Evolutionary conservation across 2,797 vertebrate species (phyloP).

Genomic region (Acipenser ruthenus): DNA sequence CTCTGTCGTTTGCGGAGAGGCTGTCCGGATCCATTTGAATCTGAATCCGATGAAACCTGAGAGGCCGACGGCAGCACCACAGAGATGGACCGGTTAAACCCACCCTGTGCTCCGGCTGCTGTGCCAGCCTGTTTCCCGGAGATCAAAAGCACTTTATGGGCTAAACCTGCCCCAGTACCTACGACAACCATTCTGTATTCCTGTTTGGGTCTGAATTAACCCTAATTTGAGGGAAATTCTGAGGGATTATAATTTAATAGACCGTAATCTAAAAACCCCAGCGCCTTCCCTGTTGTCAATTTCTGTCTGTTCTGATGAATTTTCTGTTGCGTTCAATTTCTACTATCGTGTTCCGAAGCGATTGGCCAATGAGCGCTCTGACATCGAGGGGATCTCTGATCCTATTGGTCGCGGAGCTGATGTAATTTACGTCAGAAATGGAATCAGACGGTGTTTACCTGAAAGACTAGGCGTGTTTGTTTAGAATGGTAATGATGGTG

Average conservation of each 20-base stretch:
- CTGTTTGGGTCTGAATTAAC: neutral
- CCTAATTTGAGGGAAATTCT: too few species aligned
- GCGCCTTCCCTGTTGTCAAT: too few species aligned
- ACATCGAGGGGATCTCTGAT: rapidly evolving
- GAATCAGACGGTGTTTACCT: too few species aligned
- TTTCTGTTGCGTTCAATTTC: constrained; percentile 46
- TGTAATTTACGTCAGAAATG: too few species aligned
- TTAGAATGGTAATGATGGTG: too few species aligned
- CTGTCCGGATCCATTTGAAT: constrained; percentile 48
- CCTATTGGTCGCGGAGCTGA: too few species aligned
- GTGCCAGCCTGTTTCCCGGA: constrained; percentile 47
- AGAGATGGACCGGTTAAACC: constrained; percentile 54
- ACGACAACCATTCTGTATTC: constrained; percentile 66
- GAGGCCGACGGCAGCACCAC: constrained; percentile 57
- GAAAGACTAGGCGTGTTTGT: too few species aligned
- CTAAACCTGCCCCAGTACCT: constrained; percentile 46
- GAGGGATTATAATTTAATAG: too few species aligned
- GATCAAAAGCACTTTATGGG: constrained; percentile 72
- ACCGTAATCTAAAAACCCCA: too few species aligned
- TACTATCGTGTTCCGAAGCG: constrained; percentile 63
- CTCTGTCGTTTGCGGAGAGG: constrained; percentile 82
- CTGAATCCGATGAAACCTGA: constrained; percentile 51
- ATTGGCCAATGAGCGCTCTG: constrained; percentile 52
- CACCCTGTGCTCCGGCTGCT: constrained; percentile 20
- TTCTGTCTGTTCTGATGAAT: too few species aligned